These are phyloP conservation scores for Leucoma salicis DNA, from an alignment of 2,888 invertebrate genomes.

Conservation along the genomic window DNA sequence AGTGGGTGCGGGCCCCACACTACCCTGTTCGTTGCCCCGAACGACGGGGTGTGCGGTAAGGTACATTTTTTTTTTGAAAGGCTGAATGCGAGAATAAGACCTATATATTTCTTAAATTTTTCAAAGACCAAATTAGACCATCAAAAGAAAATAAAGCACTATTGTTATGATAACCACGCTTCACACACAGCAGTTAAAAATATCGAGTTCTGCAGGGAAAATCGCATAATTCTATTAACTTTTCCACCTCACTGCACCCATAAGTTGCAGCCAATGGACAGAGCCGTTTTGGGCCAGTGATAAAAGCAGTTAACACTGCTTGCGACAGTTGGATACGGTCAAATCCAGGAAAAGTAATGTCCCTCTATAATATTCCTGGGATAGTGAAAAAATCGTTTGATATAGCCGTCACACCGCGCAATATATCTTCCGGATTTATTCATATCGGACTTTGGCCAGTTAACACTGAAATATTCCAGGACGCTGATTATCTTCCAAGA, in stretches of 20 bases:
- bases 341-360: slow-evolving; percentile 9
- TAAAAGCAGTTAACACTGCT: background rate
- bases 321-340: slow-evolving; percentile 18
- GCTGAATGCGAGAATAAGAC: slow-evolving; percentile 24
- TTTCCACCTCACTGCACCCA: background rate
- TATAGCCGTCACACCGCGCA: slow-evolving; percentile 16
- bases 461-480: slow-evolving; percentile 18
- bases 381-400: slow-evolving; percentile 4
- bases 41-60: too few species aligned
- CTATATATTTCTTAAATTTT: slow-evolving; percentile 28
- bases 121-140: slow-evolving; percentile 14
- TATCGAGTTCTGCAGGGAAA: slow-evolving; percentile 21
- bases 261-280: slow-evolving; percentile 11
- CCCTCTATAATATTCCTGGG: slow-evolving; percentile 16
- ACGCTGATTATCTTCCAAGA: slow-evolving; percentile 17
- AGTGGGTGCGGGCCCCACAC: too few species aligned
- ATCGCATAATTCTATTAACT: slow-evolving; percentile 19
- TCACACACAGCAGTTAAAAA: slow-evolving; percentile 19
- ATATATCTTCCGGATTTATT: slow-evolving; percentile 15
- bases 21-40: too few species aligned
- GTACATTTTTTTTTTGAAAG: too few species aligned
- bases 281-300: slow-evolving; percentile 6
- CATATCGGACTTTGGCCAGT: slow-evolving; percentile 17
- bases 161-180: slow-evolving; percentile 19
- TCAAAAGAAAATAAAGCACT: slow-evolving; percentile 1